These are phyloP conservation scores for Crotalus viridis DNA, from an alignment of 2,113 vertebrate species.

Conservation along the genomic window DNA sequence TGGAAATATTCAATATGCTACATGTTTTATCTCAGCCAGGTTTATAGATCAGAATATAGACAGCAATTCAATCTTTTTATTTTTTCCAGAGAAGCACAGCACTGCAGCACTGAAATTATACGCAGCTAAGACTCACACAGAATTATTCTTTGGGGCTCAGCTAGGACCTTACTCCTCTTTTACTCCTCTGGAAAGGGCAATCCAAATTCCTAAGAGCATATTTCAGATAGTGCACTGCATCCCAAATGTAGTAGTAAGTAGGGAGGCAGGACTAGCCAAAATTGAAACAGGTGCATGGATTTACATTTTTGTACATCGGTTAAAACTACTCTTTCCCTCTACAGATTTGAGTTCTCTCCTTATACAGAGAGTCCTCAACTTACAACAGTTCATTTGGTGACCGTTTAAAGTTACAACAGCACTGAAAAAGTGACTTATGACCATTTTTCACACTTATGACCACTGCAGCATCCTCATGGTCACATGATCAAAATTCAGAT, in stretches of 20 bases:
- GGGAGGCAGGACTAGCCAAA: background rate
- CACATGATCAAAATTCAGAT: too few species aligned
- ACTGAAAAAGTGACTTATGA: too few species aligned
- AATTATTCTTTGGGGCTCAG: background rate
- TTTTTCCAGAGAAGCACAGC: background rate
- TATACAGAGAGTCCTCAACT: background rate
- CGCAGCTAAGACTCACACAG: background rate
- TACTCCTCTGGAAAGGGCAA: background rate
- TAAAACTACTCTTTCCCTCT: background rate
- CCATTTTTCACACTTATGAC: too few species aligned
- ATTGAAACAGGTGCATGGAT: background rate
- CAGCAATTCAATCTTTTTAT: background rate
- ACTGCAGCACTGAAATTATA: background rate
- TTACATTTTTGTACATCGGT: background rate
- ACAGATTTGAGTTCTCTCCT: background rate
- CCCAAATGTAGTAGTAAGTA: background rate
- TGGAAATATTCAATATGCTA: background rate
- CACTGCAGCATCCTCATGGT: too few species aligned
- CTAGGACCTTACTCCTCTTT: background rate
- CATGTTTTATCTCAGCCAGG: background rate
- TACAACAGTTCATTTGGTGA: too few species aligned
- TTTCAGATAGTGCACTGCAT: background rate
- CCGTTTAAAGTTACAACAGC: too few species aligned
- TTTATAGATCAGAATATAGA: background rate
- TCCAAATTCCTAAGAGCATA: background rate